Evolutionary conservation across 2,888 invertebrate species (phyloP), one percentile per base, ranked within the genome.

Genomic region (Ectemnius lituratus): DNA sequence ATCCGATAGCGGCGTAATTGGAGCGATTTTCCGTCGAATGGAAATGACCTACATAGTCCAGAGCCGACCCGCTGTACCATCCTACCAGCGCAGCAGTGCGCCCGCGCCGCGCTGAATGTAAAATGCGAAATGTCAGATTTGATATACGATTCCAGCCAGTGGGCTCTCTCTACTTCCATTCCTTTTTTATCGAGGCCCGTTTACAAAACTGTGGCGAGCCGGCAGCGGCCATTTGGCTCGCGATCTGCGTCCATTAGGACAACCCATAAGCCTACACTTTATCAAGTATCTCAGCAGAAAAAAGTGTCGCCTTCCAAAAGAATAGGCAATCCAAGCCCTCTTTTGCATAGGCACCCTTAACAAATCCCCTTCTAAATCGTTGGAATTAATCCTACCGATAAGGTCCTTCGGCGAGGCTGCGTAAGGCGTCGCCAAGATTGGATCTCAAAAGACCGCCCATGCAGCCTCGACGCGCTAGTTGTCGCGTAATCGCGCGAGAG

Each of bases 401-500:
- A 13, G n/a, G 49, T 46, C n/a, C 13, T 20, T 28, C 61, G 11
- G 49, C 16, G 45, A 70, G 67, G 68, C 72, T 65, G 69, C 68
- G 62, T 73, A 69, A 68, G 46, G 66, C 65, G 63, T 49, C 28
- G 49, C 69, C 57, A 69, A 77, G 78, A 77, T 82, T 73, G 62
- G 79, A 82, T 75, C 69, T 64, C 68, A 67, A 71, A 37, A 37
- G 37, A 37, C 3, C 37, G 37, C 11, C 37, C 37, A 37, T 37
- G 37, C 37, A 8, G 37, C 5, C 37, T 37, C 37, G 37, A 5
- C 37, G 37, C 11, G 37, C 37, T 37, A 75, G 75, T 81, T 75
- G 82, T 80, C 82, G 78, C 81, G 71, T 82, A 84, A 75, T 81
- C 79, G 62, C 81, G 82, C 67, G 78, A 82, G 81, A 85, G 81